Percentiles rank a stretch among this genome's conserved stretches.
phyloP scores from a whole-genome alignment of 2,797 vertebrate genomes.

The Neosalanx taihuensis region DNA sequence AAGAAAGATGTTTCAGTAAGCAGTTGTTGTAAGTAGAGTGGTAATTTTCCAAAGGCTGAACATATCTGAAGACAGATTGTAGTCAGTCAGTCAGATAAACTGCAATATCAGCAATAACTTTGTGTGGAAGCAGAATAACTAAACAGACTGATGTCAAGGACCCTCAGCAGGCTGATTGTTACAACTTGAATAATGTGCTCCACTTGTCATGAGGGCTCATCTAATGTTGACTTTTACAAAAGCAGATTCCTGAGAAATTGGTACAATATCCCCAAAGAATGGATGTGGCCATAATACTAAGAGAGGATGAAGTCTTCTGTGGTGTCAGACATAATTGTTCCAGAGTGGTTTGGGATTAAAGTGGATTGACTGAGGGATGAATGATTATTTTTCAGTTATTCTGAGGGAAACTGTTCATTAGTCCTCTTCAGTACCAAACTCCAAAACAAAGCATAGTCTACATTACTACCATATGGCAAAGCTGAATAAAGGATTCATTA shows the following conservation, averaged over 20 bases:
- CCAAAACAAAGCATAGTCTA: conserved; percentile 28
- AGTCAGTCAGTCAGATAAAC: not conserved
- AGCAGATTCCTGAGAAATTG: conserved; percentile 48
- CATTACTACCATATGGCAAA: conserved; percentile 3
- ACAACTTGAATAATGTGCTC: conserved; percentile 31
- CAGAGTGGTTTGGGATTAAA: conserved; percentile 34
- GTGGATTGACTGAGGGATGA: conserved; percentile 28
- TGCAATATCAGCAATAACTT: not conserved
- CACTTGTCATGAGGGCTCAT: not conserved
- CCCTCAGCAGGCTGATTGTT: conserved; percentile 18
- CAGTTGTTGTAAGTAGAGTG: not conserved
- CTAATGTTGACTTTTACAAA: conserved; percentile 37
- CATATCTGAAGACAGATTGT: not conserved
- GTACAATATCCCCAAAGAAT: conserved; percentile 38
- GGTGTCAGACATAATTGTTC: not conserved
- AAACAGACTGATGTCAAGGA: not conserved
- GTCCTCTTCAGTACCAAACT: conserved; percentile 22
- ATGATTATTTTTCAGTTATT: conserved; percentile 23
- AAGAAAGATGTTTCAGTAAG: not conserved
- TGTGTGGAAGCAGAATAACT: conserved; percentile 14
- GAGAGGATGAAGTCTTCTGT: conserved; percentile 14
- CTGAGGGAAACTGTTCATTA: conserved; percentile 8
- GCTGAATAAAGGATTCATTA: conserved; percentile 17
- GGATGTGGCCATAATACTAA: conserved; percentile 27
- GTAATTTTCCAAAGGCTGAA: not conserved